Evolutionary conservation across 2,113 vertebrate species (phyloP).

Genomic region (Lathamus discolor): DNA sequence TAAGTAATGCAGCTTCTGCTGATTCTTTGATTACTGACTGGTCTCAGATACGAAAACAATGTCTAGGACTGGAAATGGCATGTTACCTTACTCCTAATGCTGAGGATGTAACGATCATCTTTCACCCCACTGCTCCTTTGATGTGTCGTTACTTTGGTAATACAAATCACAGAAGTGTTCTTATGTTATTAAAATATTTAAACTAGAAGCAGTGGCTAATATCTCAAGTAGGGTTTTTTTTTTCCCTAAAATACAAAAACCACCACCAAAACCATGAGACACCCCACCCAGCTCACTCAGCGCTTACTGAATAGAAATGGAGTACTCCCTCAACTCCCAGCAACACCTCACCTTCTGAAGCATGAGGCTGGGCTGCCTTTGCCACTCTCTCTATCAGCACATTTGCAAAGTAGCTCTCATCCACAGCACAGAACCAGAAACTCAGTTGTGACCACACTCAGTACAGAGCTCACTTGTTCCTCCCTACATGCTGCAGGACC

Average conservation of each 20-base stretch:
- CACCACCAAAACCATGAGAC: neutral
- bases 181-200: neutral
- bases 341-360: neutral
- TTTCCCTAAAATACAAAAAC: neutral
- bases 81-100: neutral
- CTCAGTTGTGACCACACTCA: neutral
- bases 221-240: neutral
- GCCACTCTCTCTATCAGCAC: neutral
- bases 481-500: neutral
- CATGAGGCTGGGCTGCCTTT: neutral
- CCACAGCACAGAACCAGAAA: neutral
- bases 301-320: neutral
- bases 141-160: neutral
- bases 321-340: neutral
- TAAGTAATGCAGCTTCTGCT: neutral
- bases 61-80: neutral
- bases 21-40: neutral
- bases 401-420: neutral
- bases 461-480: neutral
- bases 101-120: neutral
- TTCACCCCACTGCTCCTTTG: neutral
- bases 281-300: neutral
- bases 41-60: neutral
- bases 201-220: neutral
- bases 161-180: neutral